Conservation (phyloP, 1,140 invertebrate genomes). For the Drosophila mauritiana region DNA sequence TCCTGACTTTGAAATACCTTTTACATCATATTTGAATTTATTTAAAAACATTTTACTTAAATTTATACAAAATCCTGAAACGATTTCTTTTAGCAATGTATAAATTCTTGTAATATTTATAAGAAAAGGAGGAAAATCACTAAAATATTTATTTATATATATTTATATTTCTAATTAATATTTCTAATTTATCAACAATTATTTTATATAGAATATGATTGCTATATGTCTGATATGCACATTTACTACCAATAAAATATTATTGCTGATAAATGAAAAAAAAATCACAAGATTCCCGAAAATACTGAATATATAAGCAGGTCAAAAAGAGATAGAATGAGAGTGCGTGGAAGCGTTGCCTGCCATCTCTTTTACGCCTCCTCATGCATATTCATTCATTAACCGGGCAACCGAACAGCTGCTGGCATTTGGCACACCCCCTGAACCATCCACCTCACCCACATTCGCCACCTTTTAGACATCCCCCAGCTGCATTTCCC, state of each 20-base stretch:
- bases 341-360: slow-evolving; percentile 2
- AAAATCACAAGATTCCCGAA: not conserved
- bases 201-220: too few relatives aligned
- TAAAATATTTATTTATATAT: too few relatives aligned
- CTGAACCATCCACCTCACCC: not conserved
- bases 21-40: not conserved
- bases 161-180: too few relatives aligned
- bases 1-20: not conserved
- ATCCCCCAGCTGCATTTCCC: not conserved
- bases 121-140: too few relatives aligned
- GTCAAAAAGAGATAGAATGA: not conserved
- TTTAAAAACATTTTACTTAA: too few relatives aligned
- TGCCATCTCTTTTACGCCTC: not conserved
- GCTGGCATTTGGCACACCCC: slow-evolving; percentile 60
- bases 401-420: slow-evolving; percentile 65
- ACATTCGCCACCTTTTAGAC: not conserved
- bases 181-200: too few relatives aligned
- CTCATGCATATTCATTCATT: slow-evolving; percentile 82
- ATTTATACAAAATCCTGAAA: too few relatives aligned
- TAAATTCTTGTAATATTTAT: too few relatives aligned
- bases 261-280: slow-evolving; percentile 1
- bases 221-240: too few relatives aligned
- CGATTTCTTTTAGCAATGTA: too few relatives aligned
- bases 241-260: not conserved
- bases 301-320: not conserved